These are phyloP conservation scores for Micronycteris hirsuta DNA, from an alignment of 2,113 vertebrate genomes.

Conservation along the genomic window DNA sequence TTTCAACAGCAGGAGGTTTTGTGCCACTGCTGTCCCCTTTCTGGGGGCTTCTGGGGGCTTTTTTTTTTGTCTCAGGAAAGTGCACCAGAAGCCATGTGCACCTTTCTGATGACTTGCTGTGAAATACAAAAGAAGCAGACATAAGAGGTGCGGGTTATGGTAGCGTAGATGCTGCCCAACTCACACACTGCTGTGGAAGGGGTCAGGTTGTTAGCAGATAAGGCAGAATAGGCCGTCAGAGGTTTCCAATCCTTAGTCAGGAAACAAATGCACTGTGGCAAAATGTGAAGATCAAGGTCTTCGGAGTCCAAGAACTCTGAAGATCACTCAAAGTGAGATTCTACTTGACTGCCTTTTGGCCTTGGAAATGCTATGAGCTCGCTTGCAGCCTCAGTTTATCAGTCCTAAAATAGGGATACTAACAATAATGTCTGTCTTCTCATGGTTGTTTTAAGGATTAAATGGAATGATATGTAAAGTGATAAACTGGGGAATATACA, in stretches of 20 bases:
- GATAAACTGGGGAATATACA: background rate
- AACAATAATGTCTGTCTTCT: background rate
- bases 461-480: background rate
- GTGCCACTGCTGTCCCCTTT: background rate
- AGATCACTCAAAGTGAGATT: background rate
- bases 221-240: background rate
- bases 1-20: conserved; percentile 13
- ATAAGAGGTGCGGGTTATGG: background rate
- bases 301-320: background rate
- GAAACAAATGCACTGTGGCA: rapidly evolving
- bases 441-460: background rate
- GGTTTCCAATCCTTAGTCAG: background rate
- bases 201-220: rapidly evolving
- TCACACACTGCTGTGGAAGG: background rate
- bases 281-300: background rate
- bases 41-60: background rate
- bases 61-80: background rate
- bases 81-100: background rate
- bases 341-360: background rate
- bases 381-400: background rate
- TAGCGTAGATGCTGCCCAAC: rapidly evolving
- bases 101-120: background rate
- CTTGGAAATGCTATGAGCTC: background rate
- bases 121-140: background rate
- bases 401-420: background rate